Percentiles rank a stretch among this genome's conserved stretches.
phyloP scores from a whole-genome alignment of 1,140 invertebrate genomes.

The Spodoptera litura region DNA sequence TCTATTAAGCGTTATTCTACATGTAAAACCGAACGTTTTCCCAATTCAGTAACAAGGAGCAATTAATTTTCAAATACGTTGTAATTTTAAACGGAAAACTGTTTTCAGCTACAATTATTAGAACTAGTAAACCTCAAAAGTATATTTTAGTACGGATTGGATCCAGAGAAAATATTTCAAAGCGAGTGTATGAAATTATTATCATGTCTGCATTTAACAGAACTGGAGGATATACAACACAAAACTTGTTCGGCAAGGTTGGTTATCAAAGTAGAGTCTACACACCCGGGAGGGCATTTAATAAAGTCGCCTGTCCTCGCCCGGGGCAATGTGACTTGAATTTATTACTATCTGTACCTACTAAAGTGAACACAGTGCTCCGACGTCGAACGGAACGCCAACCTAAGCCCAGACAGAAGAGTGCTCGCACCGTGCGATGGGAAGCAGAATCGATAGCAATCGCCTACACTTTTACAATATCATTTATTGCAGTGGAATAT shows the following conservation, averaged over 20 bases:
- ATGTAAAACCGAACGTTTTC: background rate
- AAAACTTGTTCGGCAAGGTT: constrained; percentile 24
- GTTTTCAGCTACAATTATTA: too few relatives aligned
- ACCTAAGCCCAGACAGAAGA: constrained; percentile 91
- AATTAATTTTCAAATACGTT: too few relatives aligned
- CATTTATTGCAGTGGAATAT: background rate
- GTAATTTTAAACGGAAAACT: too few relatives aligned
- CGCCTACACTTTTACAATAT: constrained; percentile 58
- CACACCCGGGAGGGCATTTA: constrained; percentile 28
- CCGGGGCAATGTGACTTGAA: constrained; percentile 33
- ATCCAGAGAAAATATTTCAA: constrained; percentile 2
- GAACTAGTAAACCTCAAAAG: too few relatives aligned
- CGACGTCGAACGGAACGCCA: background rate
- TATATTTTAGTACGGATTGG: too few relatives aligned
- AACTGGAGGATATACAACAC: constrained; percentile 13
- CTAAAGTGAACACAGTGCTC: constrained; percentile 21
- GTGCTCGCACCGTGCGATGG: constrained; percentile 94
- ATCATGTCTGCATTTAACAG: background rate
- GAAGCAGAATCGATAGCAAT: constrained; percentile 92
- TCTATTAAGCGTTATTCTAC: too few relatives aligned
- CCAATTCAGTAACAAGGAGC: background rate
- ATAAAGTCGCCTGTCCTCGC: constrained; percentile 35
- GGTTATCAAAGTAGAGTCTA: constrained; percentile 35
- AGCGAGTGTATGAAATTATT: background rate
- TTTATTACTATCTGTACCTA: constrained; percentile 26